A percentile compares a stretch with the other conserved stretches of the same genome.
Conservation (phyloP, 2,888 invertebrate species). For the Agonum fuliginosum region DNA sequence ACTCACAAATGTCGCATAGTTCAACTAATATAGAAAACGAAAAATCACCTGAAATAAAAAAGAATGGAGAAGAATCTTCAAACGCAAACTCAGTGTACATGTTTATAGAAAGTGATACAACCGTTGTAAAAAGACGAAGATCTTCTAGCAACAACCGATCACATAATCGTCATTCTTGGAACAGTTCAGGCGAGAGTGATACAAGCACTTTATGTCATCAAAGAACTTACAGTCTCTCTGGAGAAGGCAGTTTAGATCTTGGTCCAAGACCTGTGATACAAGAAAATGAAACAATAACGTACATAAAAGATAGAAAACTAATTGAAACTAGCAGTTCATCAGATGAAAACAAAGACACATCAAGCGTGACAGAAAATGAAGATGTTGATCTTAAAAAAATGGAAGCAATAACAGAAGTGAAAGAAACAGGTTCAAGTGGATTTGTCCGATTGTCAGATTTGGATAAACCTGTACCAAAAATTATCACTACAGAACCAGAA, state of each 20-base stretch:
- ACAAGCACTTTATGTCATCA: constrained; percentile 52
- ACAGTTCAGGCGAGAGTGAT: constrained; percentile 69
- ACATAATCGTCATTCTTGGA: constrained; percentile 73
- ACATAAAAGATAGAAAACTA: constrained; percentile 35
- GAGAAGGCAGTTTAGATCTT: constrained; percentile 9
- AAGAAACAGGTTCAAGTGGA: constrained; percentile 69
- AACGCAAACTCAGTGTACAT: constrained; percentile 71
- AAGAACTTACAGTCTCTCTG: constrained; percentile 52
- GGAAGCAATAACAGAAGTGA: constrained; percentile 72
- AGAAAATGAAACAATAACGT: constrained; percentile 25
- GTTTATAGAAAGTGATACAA: constrained; percentile 74
- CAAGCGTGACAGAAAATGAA: constrained; percentile 66
- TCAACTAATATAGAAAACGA: constrained; percentile 58
- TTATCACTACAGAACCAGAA: constrained; percentile 71
- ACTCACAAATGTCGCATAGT: constrained; percentile 63
- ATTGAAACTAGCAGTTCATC: constrained; percentile 47
- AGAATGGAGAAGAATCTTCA: constrained; percentile 19
- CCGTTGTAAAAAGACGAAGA: constrained; percentile 71
- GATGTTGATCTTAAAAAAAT: constrained; percentile 65
- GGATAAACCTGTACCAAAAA: constrained; percentile 79
- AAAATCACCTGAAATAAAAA: constrained; percentile 4
- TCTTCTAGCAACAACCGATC: constrained; percentile 70
- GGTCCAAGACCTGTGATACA: constrained; percentile 37
- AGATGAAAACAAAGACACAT: constrained; percentile 55
- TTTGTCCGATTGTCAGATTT: constrained; percentile 88